phyloP scores from a whole-genome alignment of 2,888 invertebrate species.

The Crematogaster levior region DNA sequence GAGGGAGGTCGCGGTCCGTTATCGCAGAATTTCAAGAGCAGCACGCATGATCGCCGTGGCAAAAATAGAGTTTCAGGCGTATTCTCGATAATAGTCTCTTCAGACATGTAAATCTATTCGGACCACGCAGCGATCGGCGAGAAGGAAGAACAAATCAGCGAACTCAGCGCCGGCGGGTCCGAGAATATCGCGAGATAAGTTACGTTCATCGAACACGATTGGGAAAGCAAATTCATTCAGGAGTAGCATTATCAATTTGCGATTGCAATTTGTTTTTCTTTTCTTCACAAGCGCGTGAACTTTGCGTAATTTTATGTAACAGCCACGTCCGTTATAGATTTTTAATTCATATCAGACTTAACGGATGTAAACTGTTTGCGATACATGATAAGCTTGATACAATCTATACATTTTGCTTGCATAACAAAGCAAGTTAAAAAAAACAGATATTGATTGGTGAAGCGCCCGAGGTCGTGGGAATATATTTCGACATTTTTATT shows the following conservation, averaged over 20 bases:
- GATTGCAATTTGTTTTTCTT: neutral
- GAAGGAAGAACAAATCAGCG: constrained; percentile 28
- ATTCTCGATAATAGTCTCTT: constrained; percentile 68
- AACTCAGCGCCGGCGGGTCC: neutral
- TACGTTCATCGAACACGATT: neutral
- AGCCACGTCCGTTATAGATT: neutral
- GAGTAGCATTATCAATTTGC: constrained; percentile 32
- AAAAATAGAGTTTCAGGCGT: constrained; percentile 59
- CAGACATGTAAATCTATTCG: constrained; percentile 79
- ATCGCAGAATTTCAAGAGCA: constrained; percentile 29
- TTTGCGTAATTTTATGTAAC: neutral
- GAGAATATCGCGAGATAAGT: constrained; percentile 55
- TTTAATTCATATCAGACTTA: constrained; percentile 12
- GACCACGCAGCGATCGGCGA: constrained; percentile 51
- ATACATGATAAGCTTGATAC: constrained; percentile 1
- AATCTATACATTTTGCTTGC: constrained; percentile 2
- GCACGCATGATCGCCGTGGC: constrained; percentile 33
- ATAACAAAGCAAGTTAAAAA: constrained; percentile 15
- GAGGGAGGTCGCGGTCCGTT: neutral
- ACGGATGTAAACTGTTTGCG: constrained; percentile 3
- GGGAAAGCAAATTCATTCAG: constrained; percentile 35
- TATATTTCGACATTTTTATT: neutral
- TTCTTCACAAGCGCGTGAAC: neutral
- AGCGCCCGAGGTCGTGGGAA: neutral
- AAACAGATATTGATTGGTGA: neutral